phyloP scores from a whole-genome alignment of 2,888 invertebrate genomes.

The Chorisops tibialis region DNA sequence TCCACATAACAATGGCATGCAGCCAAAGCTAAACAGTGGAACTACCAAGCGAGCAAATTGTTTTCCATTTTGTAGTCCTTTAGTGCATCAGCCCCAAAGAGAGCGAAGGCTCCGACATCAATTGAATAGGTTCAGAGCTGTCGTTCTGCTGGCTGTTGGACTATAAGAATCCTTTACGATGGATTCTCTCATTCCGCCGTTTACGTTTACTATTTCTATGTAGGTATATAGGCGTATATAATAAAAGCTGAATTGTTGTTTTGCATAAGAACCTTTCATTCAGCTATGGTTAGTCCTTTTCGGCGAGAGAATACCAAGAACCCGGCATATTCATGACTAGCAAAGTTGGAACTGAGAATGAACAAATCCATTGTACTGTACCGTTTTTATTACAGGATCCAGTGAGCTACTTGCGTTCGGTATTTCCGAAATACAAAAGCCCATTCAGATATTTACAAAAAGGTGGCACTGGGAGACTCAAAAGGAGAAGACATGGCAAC shows the following conservation, averaged over 20 bases:
- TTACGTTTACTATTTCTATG: background rate
- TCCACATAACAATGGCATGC: constrained; percentile 1
- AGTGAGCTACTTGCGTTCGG: background rate
- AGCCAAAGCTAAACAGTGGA: constrained; percentile 7
- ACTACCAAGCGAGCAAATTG: constrained; percentile 16
- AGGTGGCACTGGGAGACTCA: background rate
- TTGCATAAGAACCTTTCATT: background rate
- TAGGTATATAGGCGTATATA: too few species aligned
- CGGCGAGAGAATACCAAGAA: background rate
- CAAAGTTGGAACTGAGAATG: constrained; percentile 8
- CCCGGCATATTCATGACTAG: constrained; percentile 12
- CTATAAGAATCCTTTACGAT: background rate
- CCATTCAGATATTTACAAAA: background rate
- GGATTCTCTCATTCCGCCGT: background rate
- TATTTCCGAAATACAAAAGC: background rate
- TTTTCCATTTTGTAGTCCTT: constrained; percentile 22
- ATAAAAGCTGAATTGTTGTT: background rate
- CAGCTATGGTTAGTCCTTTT: background rate
- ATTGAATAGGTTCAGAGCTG: background rate
- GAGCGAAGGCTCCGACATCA: background rate
- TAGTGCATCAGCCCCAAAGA: background rate
- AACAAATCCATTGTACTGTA: constrained; percentile 16
- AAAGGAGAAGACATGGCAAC: background rate
- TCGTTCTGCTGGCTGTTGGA: background rate
- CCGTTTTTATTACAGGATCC: background rate